A percentile compares a stretch with the other conserved stretches of the same genome.
These are phyloP conservation scores for Dasyurus viverrinus DNA, from an alignment of 2,113 vertebrate genomes.

Conservation along the genomic window DNA sequence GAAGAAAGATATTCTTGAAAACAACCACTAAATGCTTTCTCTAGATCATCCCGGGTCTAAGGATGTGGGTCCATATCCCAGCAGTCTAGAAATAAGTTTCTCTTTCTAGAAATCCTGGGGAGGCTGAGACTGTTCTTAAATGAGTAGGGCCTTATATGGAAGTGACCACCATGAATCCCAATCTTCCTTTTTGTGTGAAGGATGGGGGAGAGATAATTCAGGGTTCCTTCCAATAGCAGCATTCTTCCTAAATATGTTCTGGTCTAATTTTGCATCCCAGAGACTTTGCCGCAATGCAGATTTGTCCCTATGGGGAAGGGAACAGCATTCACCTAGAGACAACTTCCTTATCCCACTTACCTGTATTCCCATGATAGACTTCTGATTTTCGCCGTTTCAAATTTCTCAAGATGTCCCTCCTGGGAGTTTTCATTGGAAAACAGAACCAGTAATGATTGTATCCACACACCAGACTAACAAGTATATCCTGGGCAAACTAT, in stretches of 20 bases:
- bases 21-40: background rate
- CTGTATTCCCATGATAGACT: background rate
- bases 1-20: slow-evolving; percentile 13
- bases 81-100: background rate
- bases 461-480: background rate
- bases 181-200: background rate
- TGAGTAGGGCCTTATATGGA: background rate
- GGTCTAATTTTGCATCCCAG: background rate
- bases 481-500: background rate
- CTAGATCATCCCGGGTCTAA: background rate
- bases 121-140: background rate
- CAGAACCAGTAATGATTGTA: background rate
- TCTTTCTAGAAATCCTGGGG: background rate
- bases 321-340: background rate
- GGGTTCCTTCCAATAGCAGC: background rate
- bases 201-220: background rate
- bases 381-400: background rate
- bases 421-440: slow-evolving; percentile 13
- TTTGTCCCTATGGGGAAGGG: background rate
- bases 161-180: background rate
- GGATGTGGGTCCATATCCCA: background rate
- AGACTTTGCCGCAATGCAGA: background rate
- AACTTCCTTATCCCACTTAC: background rate
- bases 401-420: background rate
- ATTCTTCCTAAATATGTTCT: background rate